Evolutionary conservation across 1,140 invertebrate genomes (phyloP).

Genomic region (Lanistes nyassanus): DNA sequence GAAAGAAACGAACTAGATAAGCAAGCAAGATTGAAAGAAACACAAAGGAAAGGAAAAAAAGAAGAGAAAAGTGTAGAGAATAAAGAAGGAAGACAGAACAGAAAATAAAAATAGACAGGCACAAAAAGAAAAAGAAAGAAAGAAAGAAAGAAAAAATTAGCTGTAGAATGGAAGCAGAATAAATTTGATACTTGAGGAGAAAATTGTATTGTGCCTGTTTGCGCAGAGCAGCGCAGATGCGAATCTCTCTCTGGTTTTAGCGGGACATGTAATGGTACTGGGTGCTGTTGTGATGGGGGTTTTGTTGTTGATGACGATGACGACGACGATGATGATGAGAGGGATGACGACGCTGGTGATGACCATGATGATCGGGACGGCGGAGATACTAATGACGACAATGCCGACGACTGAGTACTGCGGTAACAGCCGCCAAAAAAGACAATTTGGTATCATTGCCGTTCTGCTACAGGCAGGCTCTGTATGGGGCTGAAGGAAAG

Average conservation of each 20-base stretch:
- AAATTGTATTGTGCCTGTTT: no score
- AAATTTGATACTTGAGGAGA: no score
- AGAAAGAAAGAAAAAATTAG: no score
- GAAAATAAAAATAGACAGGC: neutral
- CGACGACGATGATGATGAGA: neutral
- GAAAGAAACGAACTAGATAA: neutral
- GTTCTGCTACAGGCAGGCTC: no score
- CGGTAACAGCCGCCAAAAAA: no score
- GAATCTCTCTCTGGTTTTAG: no score
- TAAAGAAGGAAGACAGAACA: neutral
- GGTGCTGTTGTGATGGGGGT: neutral
- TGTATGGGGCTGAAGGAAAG: no score
- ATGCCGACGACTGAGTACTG: neutral
- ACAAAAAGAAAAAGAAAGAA: no score
- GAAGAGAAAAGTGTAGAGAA: neutral
- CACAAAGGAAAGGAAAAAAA: neutral
- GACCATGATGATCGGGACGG: neutral
- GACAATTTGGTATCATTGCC: no score
- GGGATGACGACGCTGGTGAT: neutral
- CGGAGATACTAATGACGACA: neutral
- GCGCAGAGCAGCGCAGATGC: no score
- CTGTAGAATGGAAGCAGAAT: no score
- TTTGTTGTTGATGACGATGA: neutral
- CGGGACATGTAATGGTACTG: no score
- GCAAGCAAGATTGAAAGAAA: neutral